These are phyloP conservation scores for Pseudochirops corinnae DNA, from an alignment of 2,797 vertebrate species.

Conservation along the genomic window DNA sequence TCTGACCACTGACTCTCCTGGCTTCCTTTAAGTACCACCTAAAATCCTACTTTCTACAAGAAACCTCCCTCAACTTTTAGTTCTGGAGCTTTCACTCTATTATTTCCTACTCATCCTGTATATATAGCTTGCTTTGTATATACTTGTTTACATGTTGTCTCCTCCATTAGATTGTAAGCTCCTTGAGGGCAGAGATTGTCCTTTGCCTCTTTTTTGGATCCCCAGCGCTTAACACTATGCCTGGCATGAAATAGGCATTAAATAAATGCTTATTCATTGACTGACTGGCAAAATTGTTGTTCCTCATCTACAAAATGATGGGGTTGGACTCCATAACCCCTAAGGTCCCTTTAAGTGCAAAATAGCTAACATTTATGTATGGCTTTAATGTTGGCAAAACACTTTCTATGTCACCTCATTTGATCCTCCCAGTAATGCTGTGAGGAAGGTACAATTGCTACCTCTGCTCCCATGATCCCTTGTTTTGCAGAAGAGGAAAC, in stretches of 20 bases:
- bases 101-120: neutral
- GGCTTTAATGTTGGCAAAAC: neutral
- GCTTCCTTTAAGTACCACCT: neutral
- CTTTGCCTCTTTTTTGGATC: neutral
- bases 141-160: neutral
- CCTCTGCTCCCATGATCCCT: neutral
- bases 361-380: neutral
- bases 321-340: neutral
- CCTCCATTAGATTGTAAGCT: neutral
- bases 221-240: neutral
- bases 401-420: neutral
- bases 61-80: neutral
- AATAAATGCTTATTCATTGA: neutral
- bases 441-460: neutral
- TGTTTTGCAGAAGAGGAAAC: neutral
- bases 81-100: neutral
- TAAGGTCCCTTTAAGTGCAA: neutral
- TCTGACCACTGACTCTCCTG: neutral
- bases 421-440: neutral
- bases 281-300: neutral
- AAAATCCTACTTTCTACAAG: neutral
- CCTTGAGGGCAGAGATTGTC: neutral
- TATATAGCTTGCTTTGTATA: neutral
- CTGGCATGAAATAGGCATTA: neutral
- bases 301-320: neutral